Conservation (phyloP, 2,888 invertebrate species). For the Drosophila prostipennis region DNA sequence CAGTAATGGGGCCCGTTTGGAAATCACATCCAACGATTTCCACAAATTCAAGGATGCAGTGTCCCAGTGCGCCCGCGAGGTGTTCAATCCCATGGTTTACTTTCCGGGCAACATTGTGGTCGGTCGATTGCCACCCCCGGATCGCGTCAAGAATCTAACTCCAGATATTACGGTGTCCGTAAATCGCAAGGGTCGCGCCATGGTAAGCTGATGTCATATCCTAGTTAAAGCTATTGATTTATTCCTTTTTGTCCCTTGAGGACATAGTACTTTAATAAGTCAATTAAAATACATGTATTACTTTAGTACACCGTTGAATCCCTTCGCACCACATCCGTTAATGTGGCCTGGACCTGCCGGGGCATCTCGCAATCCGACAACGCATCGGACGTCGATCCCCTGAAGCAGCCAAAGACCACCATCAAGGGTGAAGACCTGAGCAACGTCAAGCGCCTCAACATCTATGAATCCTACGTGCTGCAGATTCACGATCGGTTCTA, state of each 20-base stretch:
- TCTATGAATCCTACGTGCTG: slow-evolving; percentile 93
- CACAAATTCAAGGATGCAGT: slow-evolving; percentile 89
- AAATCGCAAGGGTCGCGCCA: slow-evolving; percentile 86
- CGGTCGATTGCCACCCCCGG: slow-evolving; percentile 90
- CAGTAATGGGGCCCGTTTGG: slow-evolving; percentile 84
- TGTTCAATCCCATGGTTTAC: slow-evolving; percentile 85
- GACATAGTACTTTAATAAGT: too few relatives aligned
- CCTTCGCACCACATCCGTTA: slow-evolving; percentile 91
- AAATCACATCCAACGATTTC: slow-evolving; percentile 87
- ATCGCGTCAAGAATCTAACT: slow-evolving; percentile 92
- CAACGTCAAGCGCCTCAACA: slow-evolving; percentile 92
- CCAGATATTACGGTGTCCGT: slow-evolving; percentile 90
- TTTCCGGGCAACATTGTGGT: slow-evolving; percentile 91
- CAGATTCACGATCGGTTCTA: slow-evolving; percentile 96
- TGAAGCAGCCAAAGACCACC: slow-evolving; percentile 89
- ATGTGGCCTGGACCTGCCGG: slow-evolving; percentile 94
- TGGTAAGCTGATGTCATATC: slow-evolving; percentile 33
- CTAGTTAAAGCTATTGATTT: too few relatives aligned
- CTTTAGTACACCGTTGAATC: slow-evolving; percentile 91
- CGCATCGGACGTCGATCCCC: slow-evolving; percentile 84
- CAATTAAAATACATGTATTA: background rate
- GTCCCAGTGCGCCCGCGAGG: slow-evolving; percentile 87
- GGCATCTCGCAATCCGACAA: slow-evolving; percentile 86
- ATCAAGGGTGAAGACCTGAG: slow-evolving; percentile 91
- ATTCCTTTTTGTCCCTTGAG: too few relatives aligned